A percentile compares a stretch with the other conserved stretches of the same genome.
Evolutionary conservation across 2,888 invertebrate genomes (phyloP).

Genomic region (Lissonota sp.): DNA sequence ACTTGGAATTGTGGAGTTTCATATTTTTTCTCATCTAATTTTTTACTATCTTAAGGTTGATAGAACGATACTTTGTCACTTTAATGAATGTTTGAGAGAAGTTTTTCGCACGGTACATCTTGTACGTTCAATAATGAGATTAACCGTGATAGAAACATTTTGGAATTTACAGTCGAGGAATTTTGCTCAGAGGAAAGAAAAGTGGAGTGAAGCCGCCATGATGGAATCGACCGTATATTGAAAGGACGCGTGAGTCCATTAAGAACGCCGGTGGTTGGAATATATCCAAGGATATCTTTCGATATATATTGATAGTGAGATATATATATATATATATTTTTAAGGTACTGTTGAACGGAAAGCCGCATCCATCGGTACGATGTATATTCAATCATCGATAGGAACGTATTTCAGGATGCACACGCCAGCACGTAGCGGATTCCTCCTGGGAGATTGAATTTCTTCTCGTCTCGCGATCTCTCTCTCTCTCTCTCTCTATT

Average conservation of each 20-base stretch:
- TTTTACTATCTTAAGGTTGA: background rate
- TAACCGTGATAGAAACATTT: slow-evolving; percentile 13
- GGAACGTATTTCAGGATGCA: slow-evolving; percentile 53
- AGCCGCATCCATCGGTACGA: slow-evolving; percentile 46
- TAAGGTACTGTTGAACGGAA: slow-evolving; percentile 17
- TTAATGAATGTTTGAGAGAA: background rate
- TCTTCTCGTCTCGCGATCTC: slow-evolving; percentile 39
- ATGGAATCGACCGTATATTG: slow-evolving; percentile 54
- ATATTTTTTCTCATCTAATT: background rate
- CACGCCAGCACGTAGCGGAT: slow-evolving; percentile 55
- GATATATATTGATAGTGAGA: background rate
- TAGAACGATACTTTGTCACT: background rate
- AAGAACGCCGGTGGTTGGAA: slow-evolving; percentile 44
- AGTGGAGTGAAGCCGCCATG: slow-evolving; percentile 4
- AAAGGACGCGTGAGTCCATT: slow-evolving; percentile 63
- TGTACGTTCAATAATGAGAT: background rate
- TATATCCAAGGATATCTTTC: slow-evolving; percentile 9
- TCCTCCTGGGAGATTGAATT: slow-evolving; percentile 64
- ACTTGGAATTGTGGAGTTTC: background rate
- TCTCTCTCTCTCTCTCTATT: slow-evolving; percentile 39
- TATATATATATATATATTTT: slow-evolving; percentile 16
- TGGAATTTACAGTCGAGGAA: slow-evolving; percentile 24
- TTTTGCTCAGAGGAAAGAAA: slow-evolving; percentile 20
- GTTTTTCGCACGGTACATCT: background rate
- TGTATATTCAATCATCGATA: slow-evolving; percentile 66